Evolutionary conservation across 1,140 invertebrate species (phyloP), one percentile per base, ranked within the genome.

Genomic region (Hestina assimilis): DNA sequence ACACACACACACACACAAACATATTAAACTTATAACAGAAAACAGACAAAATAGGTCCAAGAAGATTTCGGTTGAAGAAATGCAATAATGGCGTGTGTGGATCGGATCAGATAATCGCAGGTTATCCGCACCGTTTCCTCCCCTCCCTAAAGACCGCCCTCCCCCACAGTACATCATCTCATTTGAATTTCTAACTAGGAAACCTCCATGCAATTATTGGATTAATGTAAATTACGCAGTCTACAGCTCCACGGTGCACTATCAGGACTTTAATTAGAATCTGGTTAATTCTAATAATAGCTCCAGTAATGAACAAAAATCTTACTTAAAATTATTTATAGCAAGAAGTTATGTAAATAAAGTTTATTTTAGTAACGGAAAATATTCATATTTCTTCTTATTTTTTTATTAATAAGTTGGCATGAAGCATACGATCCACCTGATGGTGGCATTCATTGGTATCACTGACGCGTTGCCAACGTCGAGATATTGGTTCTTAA

Each of bases 141-240:
- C 67, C 70, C 61, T 66, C 79, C 72, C 79, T 60, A 63, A 75
- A 75, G 73, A 76, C 75, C 68, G 47, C 59, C 59, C 71, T 72
- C 68, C 60, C 59, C 66, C 63, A 58, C 79, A 72, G 78, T 83
- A 92, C 92, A 92, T 92, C 92, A 93, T 91, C 93, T 95, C 93
- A 95, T 95, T 94, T 95, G 93, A 94, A 94, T 95, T 95, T 94
- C 93, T 95, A 95, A 95, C 94, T 94, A 94, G 93, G 92, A 93
- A 93, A 94, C 93, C 93, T 94, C 93, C 93, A 93, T 94, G 93
- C 93, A 95, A 95, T 95, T 95, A 95, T 95, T 95, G 93, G 94
- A 95, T 95, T 95, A 95, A 95, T 95, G 93, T 94, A 95, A 95
- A 95, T 95, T 94, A 95, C 93, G 92, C 92, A 92, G 92, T 92